Evolutionary conservation across 2,888 invertebrate species (phyloP).

Genomic region (Pheosia gnoma): DNA sequence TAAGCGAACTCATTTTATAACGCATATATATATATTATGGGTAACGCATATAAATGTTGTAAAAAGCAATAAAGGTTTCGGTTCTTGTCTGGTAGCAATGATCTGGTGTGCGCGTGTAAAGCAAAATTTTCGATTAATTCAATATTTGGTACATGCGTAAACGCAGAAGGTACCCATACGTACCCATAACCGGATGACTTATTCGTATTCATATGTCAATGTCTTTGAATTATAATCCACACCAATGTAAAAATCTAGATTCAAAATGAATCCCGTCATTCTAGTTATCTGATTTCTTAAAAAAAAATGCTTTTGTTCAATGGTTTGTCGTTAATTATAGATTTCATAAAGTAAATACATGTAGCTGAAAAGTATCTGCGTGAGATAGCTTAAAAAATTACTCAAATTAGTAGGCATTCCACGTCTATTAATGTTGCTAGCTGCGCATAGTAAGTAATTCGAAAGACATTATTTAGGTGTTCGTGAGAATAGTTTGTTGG

Average conservation of each 20-base stretch:
- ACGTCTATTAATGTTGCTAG: slow-evolving; percentile 25
- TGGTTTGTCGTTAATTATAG: background rate
- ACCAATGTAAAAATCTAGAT: background rate
- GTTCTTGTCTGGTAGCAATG: slow-evolving; percentile 6
- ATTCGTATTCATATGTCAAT: background rate
- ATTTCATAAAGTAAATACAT: too few relatives aligned
- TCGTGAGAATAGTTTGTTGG: slow-evolving; percentile 47
- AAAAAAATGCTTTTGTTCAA: background rate
- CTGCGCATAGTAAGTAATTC: slow-evolving; percentile 25
- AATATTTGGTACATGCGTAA: background rate
- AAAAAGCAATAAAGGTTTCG: slow-evolving; percentile 19
- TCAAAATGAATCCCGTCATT: background rate
- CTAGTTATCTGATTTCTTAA: too few relatives aligned
- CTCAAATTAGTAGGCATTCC: slow-evolving; percentile 18
- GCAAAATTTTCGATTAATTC: background rate
- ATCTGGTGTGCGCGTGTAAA: background rate
- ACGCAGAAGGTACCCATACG: background rate
- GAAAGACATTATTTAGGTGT: slow-evolving; percentile 35
- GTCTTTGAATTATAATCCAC: background rate
- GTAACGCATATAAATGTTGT: slow-evolving; percentile 11
- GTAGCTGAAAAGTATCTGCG: slow-evolving; percentile 8
- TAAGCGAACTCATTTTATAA: slow-evolving; percentile 12
- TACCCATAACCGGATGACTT: background rate
- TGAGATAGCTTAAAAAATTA: slow-evolving; percentile 19
- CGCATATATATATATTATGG: too few relatives aligned